A percentile compares a stretch with the other conserved stretches of the same genome.
Evolutionary conservation across 2,113 vertebrate genomes (phyloP).

Genomic region (Boulengeromyrus knoepffleri): DNA sequence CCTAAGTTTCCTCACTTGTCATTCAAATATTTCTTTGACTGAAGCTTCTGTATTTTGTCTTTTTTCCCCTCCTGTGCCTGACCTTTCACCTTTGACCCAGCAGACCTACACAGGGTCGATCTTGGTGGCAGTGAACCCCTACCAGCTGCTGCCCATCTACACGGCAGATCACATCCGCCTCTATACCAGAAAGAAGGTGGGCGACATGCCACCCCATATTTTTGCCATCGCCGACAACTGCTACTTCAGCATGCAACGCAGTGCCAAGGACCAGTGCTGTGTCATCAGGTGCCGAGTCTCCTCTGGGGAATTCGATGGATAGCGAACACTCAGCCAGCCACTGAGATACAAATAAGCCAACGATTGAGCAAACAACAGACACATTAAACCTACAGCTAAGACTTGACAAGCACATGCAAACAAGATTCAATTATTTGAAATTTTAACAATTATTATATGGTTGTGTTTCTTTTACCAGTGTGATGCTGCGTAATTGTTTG

Average conservation of each 20-base stretch:
- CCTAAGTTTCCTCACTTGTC: background rate
- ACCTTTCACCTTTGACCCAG: constrained; percentile 16
- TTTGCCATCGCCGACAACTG: constrained; percentile 97
- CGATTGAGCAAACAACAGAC: background rate
- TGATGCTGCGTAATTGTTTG: background rate
- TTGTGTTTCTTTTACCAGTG: background rate
- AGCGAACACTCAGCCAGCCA: background rate
- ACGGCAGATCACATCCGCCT: constrained; percentile 89
- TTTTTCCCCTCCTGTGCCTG: background rate
- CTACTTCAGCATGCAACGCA: constrained; percentile 98
- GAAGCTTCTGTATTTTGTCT: background rate
- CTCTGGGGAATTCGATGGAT: background rate
- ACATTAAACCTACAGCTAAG: background rate
- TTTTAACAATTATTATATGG: background rate
- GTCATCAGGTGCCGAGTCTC: constrained; percentile 77
- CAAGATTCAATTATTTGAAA: background rate
- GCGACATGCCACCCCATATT: constrained; percentile 96
- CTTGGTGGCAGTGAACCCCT: constrained; percentile 93
- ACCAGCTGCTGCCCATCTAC: constrained; percentile 97
- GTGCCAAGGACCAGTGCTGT: constrained; percentile 92
- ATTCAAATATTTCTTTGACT: background rate
- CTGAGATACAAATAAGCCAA: background rate
- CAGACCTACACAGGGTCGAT: constrained; percentile 96
- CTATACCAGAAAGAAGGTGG: constrained; percentile 97
- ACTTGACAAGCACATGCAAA: background rate